Conservation (phyloP, 2,888 invertebrate genomes). For the Nipponacmea schrenckii region DNA sequence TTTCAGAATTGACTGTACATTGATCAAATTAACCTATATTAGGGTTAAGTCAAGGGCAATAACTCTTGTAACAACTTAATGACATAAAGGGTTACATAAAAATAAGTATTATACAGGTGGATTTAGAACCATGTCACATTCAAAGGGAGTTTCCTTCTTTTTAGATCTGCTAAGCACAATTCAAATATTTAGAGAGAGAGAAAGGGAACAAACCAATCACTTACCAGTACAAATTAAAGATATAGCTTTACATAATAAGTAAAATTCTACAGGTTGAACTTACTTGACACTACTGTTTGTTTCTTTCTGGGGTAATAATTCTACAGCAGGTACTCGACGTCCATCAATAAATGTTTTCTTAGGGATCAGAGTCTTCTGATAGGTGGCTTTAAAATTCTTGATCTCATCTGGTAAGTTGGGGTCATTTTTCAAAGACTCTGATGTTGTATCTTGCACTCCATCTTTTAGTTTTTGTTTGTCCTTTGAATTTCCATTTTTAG, state of each 20-base stretch:
- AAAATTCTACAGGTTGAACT: conserved; percentile 9
- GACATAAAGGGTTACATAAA: too few relatives aligned
- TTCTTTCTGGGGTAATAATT: conserved; percentile 53
- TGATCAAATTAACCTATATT: too few relatives aligned
- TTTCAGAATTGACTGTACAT: too few relatives aligned
- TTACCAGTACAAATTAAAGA: too few relatives aligned
- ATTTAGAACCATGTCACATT: too few relatives aligned
- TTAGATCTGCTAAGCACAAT: too few relatives aligned
- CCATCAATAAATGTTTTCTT: conserved; percentile 61
- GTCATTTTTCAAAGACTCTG: background rate
- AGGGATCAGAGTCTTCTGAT: conserved; percentile 42
- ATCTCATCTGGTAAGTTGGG: conserved; percentile 40
- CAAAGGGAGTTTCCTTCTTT: background rate
- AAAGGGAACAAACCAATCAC: too few relatives aligned
- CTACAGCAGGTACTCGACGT: conserved; percentile 56
- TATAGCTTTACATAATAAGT: too few relatives aligned
- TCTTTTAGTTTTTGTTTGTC: too few relatives aligned
- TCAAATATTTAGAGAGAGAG: too few relatives aligned
- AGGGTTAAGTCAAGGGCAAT: background rate
- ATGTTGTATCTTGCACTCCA: background rate
- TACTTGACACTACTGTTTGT: conserved; percentile 59
- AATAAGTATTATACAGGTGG: too few relatives aligned
- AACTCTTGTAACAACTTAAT: background rate
- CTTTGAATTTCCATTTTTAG: background rate
- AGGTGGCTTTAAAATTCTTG: conserved; percentile 49